These are phyloP conservation scores for Propithecus perrieri DNA, from an alignment of 2,797 vertebrate genomes.

Conservation along the genomic window DNA sequence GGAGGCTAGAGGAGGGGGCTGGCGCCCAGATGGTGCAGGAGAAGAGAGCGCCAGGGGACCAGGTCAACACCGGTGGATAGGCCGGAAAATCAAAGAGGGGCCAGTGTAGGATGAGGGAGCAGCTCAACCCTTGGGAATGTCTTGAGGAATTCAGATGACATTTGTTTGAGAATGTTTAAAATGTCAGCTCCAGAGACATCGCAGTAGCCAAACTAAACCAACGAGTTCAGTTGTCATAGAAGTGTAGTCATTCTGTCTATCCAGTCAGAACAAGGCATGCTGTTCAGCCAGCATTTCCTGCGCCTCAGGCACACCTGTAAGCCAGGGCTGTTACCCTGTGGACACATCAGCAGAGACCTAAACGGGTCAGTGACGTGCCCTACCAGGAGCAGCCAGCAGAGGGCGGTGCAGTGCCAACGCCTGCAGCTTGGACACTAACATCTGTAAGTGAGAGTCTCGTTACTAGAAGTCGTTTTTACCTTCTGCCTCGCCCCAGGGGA, in stretches of 20 bases:
- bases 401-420: neutral
- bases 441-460: accelerated
- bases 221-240: neutral
- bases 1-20: neutral
- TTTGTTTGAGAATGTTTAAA: neutral
- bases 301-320: accelerated
- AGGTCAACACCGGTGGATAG: neutral
- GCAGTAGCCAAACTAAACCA: neutral
- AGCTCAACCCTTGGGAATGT: neutral
- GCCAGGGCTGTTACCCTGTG: accelerated
- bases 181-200: neutral
- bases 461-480: neutral
- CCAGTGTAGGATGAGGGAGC: neutral
- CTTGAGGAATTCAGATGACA: neutral
- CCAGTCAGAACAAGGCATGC: neutral
- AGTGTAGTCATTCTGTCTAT: neutral
- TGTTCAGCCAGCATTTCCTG: neutral
- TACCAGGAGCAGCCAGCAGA: neutral
- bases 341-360: neutral
- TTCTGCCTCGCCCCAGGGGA: neutral
- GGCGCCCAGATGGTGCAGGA: neutral
- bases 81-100: neutral
- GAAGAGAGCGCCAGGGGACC: neutral
- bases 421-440: no score
- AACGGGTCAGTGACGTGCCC: neutral